These are phyloP conservation scores for silkworm (Bombyx mori) DNA, from an alignment of 1,140 invertebrate species.

Conservation along the genomic window ASM3026992v2 NC_085118.1:9461001-9461500, in stretches of 20 bases:
- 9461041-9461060: too few relatives aligned
- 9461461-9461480: too few relatives aligned
- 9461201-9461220: slow-evolving; percentile 10
- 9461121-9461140: not conserved
- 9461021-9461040: too few relatives aligned
- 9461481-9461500: too few relatives aligned
- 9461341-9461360: slow-evolving; percentile 2
- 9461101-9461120: not conserved
- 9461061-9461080: too few relatives aligned
- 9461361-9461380: too few relatives aligned
- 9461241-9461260: slow-evolving; percentile 26
- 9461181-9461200: slow-evolving; percentile 2
- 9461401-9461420: not conserved
- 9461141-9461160: not conserved
- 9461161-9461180: slow-evolving; percentile 1
- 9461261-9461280: slow-evolving; percentile 31
- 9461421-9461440: too few relatives aligned
- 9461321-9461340: slow-evolving; percentile 22
- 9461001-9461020: too few relatives aligned
- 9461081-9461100: too few relatives aligned
- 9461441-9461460: too few relatives aligned
- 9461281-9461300: slow-evolving; percentile 26
- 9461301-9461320: slow-evolving; percentile 35
- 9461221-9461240: slow-evolving; percentile 15
- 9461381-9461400: not conserved